These are phyloP conservation scores for Crotalus helleri DNA, from an alignment of 2,113 vertebrate genomes.

Conservation along the genomic window DNA sequence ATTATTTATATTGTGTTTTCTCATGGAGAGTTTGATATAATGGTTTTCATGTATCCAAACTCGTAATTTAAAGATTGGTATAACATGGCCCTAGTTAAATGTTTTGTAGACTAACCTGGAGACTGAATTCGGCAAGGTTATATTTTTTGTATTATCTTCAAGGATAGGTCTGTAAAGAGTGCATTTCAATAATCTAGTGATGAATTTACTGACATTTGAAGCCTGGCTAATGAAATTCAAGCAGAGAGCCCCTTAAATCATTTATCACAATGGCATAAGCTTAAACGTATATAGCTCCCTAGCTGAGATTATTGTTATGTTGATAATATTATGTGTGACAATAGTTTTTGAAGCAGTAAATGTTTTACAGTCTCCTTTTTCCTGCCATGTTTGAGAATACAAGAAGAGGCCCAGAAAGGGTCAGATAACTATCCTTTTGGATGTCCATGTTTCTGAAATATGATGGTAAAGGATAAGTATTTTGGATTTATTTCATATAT, in stretches of 20 bases:
- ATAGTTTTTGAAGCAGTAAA: neutral
- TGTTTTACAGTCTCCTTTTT: neutral
- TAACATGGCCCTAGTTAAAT: neutral
- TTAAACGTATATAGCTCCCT: neutral
- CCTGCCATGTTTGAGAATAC: neutral
- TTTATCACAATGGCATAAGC: neutral
- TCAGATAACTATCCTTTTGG: neutral
- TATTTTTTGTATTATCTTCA: neutral
- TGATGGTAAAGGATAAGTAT: neutral
- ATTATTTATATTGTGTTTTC: neutral
- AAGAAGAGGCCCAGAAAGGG: neutral
- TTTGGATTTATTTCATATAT: conserved; percentile 1
- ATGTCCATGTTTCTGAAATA: neutral
- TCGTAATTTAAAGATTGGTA: neutral
- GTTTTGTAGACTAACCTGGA: neutral
- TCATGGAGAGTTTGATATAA: neutral
- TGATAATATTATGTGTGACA: neutral
- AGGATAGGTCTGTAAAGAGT: neutral
- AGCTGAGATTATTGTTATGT: neutral
- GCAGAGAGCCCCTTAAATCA: neutral
- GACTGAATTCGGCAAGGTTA: neutral
- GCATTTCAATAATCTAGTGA: neutral
- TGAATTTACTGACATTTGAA: neutral
- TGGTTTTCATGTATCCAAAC: neutral
- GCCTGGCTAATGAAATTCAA: neutral